A percentile compares a stretch with the other conserved stretches of the same genome.
These are phyloP conservation scores for Metallyticus violacea DNA, from an alignment of 2,888 invertebrate genomes.

Conservation along the genomic window DNA sequence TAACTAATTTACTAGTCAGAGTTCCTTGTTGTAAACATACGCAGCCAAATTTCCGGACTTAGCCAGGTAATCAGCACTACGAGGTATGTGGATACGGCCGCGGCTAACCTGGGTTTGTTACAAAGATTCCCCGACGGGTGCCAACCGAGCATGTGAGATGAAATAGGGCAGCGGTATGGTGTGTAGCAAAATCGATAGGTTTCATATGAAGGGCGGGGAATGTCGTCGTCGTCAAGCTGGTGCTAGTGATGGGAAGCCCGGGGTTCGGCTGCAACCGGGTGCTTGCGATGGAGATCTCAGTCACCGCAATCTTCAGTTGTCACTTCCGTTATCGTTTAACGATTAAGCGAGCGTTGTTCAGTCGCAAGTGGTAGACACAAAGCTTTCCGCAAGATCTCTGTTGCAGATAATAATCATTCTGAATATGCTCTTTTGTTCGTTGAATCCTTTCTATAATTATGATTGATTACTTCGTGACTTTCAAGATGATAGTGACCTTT, in stretches of 20 bases:
- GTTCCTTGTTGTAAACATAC: too few species aligned
- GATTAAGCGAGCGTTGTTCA: neutral
- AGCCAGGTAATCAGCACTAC: neutral
- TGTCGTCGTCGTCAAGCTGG: neutral
- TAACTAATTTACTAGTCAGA: too few species aligned
- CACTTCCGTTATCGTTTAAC: neutral
- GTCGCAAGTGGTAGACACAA: too few species aligned
- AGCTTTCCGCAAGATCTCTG: too few species aligned
- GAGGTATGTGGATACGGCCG: neutral
- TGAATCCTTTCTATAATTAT: too few species aligned
- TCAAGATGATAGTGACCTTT: too few species aligned
- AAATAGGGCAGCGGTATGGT: neutral
- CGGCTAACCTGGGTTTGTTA: neutral
- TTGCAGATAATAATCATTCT: too few species aligned
- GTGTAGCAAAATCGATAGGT: neutral
- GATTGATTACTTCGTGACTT: too few species aligned
- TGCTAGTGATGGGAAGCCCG: neutral
- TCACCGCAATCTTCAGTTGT: neutral
- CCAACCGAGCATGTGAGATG: neutral
- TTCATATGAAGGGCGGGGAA: neutral
- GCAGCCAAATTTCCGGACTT: too few species aligned
- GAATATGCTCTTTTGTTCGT: too few species aligned
- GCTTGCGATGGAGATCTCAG: too few species aligned
- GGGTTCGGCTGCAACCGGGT: neutral
- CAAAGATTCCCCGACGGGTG: neutral